Evolutionary conservation across 2,888 invertebrate species (phyloP), one percentile per base, ranked within the genome.

Genomic region (Ditula angustiorana): DNA sequence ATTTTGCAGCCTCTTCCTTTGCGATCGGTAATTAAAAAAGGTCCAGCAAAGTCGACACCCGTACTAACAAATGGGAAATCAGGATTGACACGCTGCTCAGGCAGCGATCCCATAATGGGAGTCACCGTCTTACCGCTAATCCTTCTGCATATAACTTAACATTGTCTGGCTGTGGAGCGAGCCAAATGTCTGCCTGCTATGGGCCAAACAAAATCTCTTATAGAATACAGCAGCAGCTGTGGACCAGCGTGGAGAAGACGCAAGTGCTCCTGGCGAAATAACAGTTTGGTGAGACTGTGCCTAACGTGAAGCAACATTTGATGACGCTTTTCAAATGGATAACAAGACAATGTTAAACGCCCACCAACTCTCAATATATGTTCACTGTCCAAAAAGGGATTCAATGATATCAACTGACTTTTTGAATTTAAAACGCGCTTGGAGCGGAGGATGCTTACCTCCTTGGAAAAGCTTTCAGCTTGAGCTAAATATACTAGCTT

Each of bases 171-270:
- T n/a, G n/a, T n/a, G n/a, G n/a, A n/a, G n/a, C n/a, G n/a, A n/a
- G n/a, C n/a, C n/a, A n/a, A n/a, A n/a, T 33, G 5, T 33, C 33
- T 33, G n/a, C 46, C 33, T n/a, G 13, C 55, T 33, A 46, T 46
- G 21, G 47, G 53, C 52, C 60, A 0, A 26, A 37, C 16, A 10
- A 10, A 24, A 7, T 52, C 26, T 16, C 52, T 33, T 5, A 33
- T 33, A 5, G 33, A 11, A n/a, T 33, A 33, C 8, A 33, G 33
- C 33, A 33, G n/a, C 33, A 33, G 33, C 33, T 33, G 33, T 33
- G 33, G 33, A n/a, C 33, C 33, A 33, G 33, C 33, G 11, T 33
- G 33, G 8, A 33, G 33, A 33, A 33, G 33, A 33, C 44, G 44
- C 19, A 44, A 5, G 21, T 44, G 44, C 44, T 44, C 44, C 7